Base-by-base conservation (phyloP, 2,113 vertebrate species). In the Tetrax tetrax region DNA sequence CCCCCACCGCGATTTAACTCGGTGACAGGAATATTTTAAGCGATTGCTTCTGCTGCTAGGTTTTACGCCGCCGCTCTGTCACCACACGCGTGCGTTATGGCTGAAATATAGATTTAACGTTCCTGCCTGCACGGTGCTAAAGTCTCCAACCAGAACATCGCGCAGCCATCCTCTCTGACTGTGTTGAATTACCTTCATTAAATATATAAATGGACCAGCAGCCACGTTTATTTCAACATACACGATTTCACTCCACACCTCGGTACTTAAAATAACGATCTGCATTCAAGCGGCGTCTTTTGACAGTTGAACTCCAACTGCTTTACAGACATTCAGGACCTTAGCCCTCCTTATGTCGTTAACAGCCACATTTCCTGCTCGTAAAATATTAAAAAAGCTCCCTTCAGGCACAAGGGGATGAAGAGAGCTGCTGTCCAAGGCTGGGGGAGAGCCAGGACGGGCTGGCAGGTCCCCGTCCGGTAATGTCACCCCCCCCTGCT, bases 101-200 rank as follows among this genome's bases (percentile, higher is more conserved):
- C 82, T 86, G 71, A 37, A 84, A 61, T 27, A 38, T 2, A 43
- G 31, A 64, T 65, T 83, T 63, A 59, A 63, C 47, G 3, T 47
- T 72, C 64, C 81, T 78, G 85, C 70, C 68, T 38, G 75, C 65
- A 22, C 15, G 4, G 79, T 20, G 87, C 83, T 95, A 10, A 64
- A 83, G 79, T 25, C 68, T 81, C 93, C 48, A 68, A 56, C 89
- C 57, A 16, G 41, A 70, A 70, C 76, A 23, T 9, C 14, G 7
- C 63, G 41, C 29, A 87, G 83, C 68, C 48, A 13, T 33, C 77
- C 77, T 53, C 81, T 54, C 76, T 7, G 9, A 8, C 65, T 9
- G 38, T 1, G 60, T n/a, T 68, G 81, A 94, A 96, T 79, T 95
- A 80, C 90, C 87, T 81, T 83, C 84, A 85, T 92, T 93, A 96